phyloP scores from a whole-genome alignment of 2,113 vertebrate species.

The Dromas ardeola region DNA sequence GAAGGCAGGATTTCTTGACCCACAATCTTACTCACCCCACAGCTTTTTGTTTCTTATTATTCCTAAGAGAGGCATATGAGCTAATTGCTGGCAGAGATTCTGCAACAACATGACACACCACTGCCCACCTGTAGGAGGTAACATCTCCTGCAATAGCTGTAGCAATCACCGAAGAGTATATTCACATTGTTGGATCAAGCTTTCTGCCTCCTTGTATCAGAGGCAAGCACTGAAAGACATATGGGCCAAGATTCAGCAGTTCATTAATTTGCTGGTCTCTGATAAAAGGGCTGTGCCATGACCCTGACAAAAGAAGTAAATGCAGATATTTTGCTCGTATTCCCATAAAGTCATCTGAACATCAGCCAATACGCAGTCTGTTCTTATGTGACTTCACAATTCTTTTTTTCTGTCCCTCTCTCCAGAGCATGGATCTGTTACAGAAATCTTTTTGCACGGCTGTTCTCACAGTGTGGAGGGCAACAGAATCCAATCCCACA shows the following conservation, averaged over 20 bases:
- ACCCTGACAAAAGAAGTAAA: neutral
- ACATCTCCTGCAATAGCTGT: neutral
- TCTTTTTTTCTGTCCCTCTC: neutral
- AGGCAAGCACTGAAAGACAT: neutral
- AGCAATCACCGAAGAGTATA: neutral
- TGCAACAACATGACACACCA: neutral
- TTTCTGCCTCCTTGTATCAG: neutral
- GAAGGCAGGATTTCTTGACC: neutral
- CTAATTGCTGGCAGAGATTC: neutral
- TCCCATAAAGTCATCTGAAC: neutral
- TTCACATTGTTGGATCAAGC: neutral
- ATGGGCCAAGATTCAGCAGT: neutral
- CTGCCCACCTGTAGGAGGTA: neutral
- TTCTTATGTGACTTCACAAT: neutral
- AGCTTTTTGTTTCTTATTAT: neutral
- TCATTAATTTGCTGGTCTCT: neutral
- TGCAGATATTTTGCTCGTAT: neutral
- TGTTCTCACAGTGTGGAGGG: neutral
- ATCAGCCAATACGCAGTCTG: rapidly evolving
- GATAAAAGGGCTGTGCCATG: neutral
- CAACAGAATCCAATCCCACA: neutral
- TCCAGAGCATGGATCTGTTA: neutral
- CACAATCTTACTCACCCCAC: no score
- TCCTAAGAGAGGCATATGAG: neutral
- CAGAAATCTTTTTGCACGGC: neutral